A percentile compares a stretch with the other conserved stretches of the same genome.
These are phyloP conservation scores for Apamea sordens DNA, from an alignment of 2,888 invertebrate genomes.

Conservation along the genomic window DNA sequence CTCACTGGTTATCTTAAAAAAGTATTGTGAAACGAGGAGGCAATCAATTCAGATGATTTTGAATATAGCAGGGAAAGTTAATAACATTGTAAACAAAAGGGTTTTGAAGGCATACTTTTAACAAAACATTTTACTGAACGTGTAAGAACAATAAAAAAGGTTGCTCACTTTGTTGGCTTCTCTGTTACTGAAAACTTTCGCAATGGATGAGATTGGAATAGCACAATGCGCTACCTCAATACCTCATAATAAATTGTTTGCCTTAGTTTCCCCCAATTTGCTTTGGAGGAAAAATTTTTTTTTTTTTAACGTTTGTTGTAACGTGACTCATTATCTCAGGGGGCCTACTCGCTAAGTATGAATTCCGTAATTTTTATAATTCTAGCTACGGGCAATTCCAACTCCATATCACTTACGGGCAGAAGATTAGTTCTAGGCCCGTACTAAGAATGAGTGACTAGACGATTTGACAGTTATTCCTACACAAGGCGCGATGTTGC, in stretches of 20 bases:
- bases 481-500: no score
- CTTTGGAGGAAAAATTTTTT: not conserved
- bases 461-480: no score
- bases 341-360: no score
- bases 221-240: no score
- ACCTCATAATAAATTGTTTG: not conserved
- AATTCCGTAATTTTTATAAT: no score
- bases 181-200: not conserved
- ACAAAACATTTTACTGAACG: no score
- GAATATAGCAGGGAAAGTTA: not conserved
- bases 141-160: not conserved
- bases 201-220: not conserved
- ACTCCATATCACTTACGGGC: no score
- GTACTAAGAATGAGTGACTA: no score
- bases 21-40: no score
- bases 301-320: not conserved
- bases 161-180: not conserved
- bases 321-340: not conserved
- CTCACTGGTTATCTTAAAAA: not conserved
- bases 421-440: no score
- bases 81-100: not conserved
- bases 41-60: not conserved
- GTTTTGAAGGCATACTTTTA: not conserved
- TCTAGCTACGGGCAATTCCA: no score
- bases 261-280: not conserved